Evolutionary conservation across 2,113 vertebrate species (phyloP).

Genomic region (Pituophis catenifer): DNA sequence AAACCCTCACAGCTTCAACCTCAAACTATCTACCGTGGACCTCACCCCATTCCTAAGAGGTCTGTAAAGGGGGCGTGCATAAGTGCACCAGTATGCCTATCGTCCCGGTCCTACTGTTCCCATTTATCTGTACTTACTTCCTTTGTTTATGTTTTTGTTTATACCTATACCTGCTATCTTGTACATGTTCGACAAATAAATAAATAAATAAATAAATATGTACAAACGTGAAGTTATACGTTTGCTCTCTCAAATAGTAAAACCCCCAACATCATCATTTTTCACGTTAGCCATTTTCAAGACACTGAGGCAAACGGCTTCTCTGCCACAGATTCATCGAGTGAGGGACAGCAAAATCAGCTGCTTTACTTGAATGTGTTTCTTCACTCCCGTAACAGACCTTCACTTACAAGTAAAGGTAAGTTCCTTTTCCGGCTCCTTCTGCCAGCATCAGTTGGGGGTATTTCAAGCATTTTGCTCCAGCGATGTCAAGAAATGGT

Average conservation of each 20-base stretch:
- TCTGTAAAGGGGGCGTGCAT: too few species aligned
- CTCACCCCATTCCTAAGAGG: too few species aligned
- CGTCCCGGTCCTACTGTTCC: too few species aligned
- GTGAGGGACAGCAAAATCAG: conserved; percentile 31
- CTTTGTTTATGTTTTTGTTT: too few species aligned
- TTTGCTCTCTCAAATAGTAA: background rate
- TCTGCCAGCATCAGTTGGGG: conserved; percentile 29
- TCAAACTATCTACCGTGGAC: too few species aligned
- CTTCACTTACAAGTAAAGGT: background rate
- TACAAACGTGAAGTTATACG: too few species aligned
- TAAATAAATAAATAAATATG: background rate
- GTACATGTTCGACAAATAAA: too few species aligned
- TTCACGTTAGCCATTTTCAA: background rate
- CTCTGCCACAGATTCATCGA: background rate
- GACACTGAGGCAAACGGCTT: background rate
- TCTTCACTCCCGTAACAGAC: conserved; percentile 40
- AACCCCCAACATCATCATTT: background rate
- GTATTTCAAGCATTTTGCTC: conserved; percentile 40
- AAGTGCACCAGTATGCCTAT: too few species aligned
- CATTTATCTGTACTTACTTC: too few species aligned
- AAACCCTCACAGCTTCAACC: too few species aligned
- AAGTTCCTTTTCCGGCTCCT: conserved; percentile 19
- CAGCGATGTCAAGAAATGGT: conserved; percentile 42
- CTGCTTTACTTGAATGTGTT: conserved; percentile 14
- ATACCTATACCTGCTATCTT: too few species aligned